These are phyloP conservation scores for Stenotaenia linearis DNA, from an alignment of 2,888 invertebrate genomes.

Conservation along the genomic window DNA sequence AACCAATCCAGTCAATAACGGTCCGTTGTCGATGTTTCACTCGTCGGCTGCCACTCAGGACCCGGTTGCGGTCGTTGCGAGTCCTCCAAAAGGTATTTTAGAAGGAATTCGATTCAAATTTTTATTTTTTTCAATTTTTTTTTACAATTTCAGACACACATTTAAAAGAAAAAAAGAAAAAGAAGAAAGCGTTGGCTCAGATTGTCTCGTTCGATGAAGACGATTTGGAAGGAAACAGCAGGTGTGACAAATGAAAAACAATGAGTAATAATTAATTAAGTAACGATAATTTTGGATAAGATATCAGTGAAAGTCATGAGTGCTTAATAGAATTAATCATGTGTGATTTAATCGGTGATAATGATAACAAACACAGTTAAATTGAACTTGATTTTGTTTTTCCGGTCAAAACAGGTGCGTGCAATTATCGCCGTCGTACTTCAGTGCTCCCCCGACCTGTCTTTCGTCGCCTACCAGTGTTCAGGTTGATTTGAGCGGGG, in stretches of 20 bases:
- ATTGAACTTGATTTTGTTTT: background rate
- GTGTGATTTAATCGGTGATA: background rate
- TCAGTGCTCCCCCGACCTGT: constrained; percentile 60
- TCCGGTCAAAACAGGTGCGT: background rate
- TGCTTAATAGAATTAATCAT: background rate
- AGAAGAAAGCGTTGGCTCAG: constrained; percentile 59
- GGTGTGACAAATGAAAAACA: background rate
- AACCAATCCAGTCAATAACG: constrained; percentile 37
- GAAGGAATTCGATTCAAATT: background rate
- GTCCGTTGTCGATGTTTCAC: background rate
- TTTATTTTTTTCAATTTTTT: constrained; percentile 12
- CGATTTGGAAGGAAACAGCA: constrained; percentile 42
- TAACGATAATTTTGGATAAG: no score
- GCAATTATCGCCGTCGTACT: constrained; percentile 45
- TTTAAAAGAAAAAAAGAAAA: constrained; percentile 48
- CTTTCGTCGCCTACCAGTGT: constrained; percentile 54
- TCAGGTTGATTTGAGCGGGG: background rate
- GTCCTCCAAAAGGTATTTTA: constrained; percentile 57
- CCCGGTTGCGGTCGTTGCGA: constrained; percentile 65
- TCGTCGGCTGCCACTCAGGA: constrained; percentile 38
- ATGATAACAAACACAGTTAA: background rate
- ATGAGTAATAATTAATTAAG: background rate
- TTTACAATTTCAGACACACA: background rate
- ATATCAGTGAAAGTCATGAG: no score
- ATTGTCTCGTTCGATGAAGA: constrained; percentile 66